Evolutionary conservation across 2,888 invertebrate genomes (phyloP), one percentile per base, ranked within the genome.

Genomic region (Phymatocera aterrima): DNA sequence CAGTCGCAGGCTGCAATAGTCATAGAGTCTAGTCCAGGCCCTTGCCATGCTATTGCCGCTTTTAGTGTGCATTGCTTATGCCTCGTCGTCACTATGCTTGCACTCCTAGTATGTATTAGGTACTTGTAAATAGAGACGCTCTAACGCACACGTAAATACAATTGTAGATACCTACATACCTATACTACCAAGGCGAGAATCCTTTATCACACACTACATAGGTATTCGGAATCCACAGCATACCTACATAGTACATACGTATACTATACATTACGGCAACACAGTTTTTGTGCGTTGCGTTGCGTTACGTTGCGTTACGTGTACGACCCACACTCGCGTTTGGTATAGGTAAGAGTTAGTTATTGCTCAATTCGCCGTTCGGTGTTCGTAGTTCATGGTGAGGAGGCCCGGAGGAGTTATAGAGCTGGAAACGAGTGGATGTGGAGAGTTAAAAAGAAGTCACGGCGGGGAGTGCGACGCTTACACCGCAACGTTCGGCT

Each of bases 281-380:
- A n/a, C n/a, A n/a, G 43, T 43, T 5, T 43, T 43, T 10, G 43
- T 43, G 43, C 10, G 6, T 5, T 43, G 43, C 43, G 43, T 43
- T 43, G 43, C 43, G 43, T 10, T 43, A 43, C 43, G 43, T n/a
- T 54, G 6, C 10, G 21, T 24, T 8, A 24, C 8, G 18, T 1
- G 2, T 24, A 24, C 21, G 54, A 24, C 4, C 4, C 40, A 8
- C 4, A 8, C 4, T 40, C 5, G 48, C 15, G 48, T 5, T n/a
- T 5, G 12, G 48, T 48, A 5, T 12, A 12, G 34, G 34, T 15
- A 18, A 34, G 18, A 61, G 61, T 61, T 34, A n/a, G 61, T 61
- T 61, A 61, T 61, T 61, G 61, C 61, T 61, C 61, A 61, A 61
- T 61, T 61, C 61, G 61, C 61, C 61, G 61, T 61, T 61, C 61